Percentiles rank a stretch among this genome's conserved stretches.
phyloP scores from a whole-genome alignment of 2,797 vertebrate genomes.

The Melopsittacus undulatus region DNA sequence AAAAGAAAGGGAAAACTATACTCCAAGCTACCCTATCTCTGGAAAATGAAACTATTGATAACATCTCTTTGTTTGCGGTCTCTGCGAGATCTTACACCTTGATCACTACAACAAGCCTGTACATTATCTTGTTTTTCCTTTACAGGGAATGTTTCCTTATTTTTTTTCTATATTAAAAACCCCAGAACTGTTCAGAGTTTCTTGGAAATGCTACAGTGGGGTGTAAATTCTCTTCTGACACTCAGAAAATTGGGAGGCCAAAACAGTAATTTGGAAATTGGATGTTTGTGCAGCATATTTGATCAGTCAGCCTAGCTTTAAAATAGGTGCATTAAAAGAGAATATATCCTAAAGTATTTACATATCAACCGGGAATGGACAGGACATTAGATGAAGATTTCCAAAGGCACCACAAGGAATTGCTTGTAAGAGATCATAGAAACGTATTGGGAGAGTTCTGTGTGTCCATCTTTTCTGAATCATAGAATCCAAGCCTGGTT shows the following conservation, averaged over 20 bases:
- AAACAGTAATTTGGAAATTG: background rate
- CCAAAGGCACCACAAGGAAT: background rate
- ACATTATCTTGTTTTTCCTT: slow-evolving; percentile 47
- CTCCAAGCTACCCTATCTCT: slow-evolving; percentile 59
- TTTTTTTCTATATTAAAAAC: slow-evolving; percentile 1
- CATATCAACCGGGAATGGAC: background rate
- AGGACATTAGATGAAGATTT: background rate
- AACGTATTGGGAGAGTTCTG: background rate
- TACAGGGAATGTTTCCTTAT: slow-evolving; percentile 15
- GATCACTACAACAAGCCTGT: slow-evolving; percentile 29
- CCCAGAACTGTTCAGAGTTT: slow-evolving; percentile 16
- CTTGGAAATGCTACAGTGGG: slow-evolving; percentile 11
- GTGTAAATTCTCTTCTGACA: background rate
- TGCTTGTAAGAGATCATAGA: background rate
- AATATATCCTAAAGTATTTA: background rate
- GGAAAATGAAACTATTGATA: slow-evolving; percentile 39
- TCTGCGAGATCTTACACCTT: slow-evolving; percentile 31
- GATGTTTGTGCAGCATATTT: background rate
- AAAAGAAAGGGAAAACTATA: slow-evolving; percentile 1
- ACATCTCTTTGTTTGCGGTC: slow-evolving; percentile 18
- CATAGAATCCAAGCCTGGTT: background rate
- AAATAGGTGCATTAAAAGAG: background rate
- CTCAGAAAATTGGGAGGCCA: background rate
- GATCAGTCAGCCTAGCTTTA: background rate
- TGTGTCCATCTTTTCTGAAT: background rate